Evolutionary conservation across 1,140 invertebrate species (phyloP), one percentile per base, ranked within the genome.

Genomic region (Meloidogyne floridensis): DNA sequence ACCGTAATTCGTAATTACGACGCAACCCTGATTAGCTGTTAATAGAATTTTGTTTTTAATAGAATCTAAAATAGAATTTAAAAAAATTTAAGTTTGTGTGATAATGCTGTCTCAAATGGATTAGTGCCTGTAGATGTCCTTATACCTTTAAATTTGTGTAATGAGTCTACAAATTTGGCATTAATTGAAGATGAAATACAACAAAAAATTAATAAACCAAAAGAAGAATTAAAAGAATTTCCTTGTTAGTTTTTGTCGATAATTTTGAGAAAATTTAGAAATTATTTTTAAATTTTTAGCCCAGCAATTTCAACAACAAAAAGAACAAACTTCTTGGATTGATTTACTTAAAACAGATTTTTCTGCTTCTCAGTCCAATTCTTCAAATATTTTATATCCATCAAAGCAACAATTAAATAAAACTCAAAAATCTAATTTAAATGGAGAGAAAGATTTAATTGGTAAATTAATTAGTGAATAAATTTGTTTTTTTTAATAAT

Each of bases 31-130:
- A 20, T 20, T 20, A 20, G 20, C 20, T 20, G 20, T 20, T 20
- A 20, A 20, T 20, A 20, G 20, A 20, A 20, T 20, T 20, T 20
- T 20, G 20, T 20, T 20, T 20, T 20, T 20, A 20, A 20, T 20
- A 20, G 20, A 20, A 20, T 20, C 32, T 32, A 32, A 32, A 32
- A 32, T 32, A 32, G 32, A 32, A 32, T 32, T 8, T 10, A 15
- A 20, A 42, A 3, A n/a, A 20, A 7, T 84, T 81, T 73, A 18
- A 84, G 83, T 82, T 32, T 82, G 6, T 84, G 83, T 54, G 83
- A 84, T 15, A 84, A 84, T 54, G 84, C 83, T 1, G 83, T 84
- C 15, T 15, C 18, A 8, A 59, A 51, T 13, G 84, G 77, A 42
- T 70, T 74, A 15, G 84, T 84, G 2, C 84, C 83, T 43, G 8